Evolutionary conservation across 2,113 vertebrate species (phyloP), one percentile per base, ranked within the genome.

Genomic region (Progne subis): DNA sequence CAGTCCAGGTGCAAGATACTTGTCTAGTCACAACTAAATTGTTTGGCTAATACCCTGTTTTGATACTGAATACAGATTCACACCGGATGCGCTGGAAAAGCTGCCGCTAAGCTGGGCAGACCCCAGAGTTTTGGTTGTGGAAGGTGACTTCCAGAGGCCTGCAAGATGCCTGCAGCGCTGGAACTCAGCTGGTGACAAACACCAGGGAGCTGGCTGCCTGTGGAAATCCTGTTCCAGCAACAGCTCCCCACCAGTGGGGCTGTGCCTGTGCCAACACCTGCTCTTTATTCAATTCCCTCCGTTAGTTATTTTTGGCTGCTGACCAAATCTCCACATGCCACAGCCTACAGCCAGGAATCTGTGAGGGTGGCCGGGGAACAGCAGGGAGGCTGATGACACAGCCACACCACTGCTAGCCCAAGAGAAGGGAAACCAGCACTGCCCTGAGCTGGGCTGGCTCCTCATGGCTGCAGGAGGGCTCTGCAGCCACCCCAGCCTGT

Each of bases 11-110:
- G 53, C 41, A 57, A 75, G 17, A 57, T 17, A 31, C n/a, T 44
- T 49, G 26, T 46, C 20, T 60, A 64, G 25, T 18, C 81, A 56
- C 56, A 82, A 32, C 32, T 50, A 41, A 49, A 14, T 77, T 43
- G 56, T 49, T 78, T 63, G 50, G 21, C n/a, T 37, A 78, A 91
- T 23, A 82, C 6, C 34, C 69, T 59, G 4, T 39, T 69, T 55
- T 53, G 44, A 14, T 56, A 64, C 3, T 8, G 47, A 79, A 78
- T 26, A 32, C 56, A 74, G 21, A 67, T 56, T 50, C 31, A 20
- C 0, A 0, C 8, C 18, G 25, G 55, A 69, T n/a, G 49, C 0
- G 0, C 5, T 32, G 31, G 16, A 65, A 80, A 82, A 49, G 34
- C n/a, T 70, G 37, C 63, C 0, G 0, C 77, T 52, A n/a, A 86